Evolutionary conservation across 2,113 vertebrate species (phyloP).

Genomic region (Atlantisia rogersi): DNA sequence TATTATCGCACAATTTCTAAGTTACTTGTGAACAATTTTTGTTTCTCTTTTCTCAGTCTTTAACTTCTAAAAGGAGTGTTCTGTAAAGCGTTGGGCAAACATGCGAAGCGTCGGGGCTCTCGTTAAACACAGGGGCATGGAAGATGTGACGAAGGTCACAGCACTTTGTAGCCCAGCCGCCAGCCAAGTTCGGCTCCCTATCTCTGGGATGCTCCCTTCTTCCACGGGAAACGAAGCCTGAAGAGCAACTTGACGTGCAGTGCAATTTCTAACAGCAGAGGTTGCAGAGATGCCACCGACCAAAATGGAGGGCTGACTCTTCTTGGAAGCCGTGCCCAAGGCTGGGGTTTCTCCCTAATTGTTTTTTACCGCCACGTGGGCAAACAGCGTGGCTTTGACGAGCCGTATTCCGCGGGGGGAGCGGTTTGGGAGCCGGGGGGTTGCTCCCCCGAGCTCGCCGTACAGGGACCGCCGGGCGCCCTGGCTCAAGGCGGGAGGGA

Average conservation of each 20-base stretch:
- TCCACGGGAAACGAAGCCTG: background rate
- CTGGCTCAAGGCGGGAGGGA: background rate
- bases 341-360: accelerated
- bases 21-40: background rate
- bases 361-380: background rate
- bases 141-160: background rate
- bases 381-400: accelerated
- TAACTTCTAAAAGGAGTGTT: background rate
- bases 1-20: background rate
- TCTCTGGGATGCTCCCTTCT: background rate
- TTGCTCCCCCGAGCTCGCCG: too few relatives aligned
- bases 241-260: background rate
- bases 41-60: background rate
- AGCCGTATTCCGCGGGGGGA: too few relatives aligned
- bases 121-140: background rate
- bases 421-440: background rate
- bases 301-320: background rate
- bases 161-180: background rate
- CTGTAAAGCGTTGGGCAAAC: background rate
- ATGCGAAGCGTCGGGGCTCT: accelerated
- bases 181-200: background rate
- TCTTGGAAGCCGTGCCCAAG: background rate
- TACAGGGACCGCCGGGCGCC: background rate
- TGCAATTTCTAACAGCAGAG: background rate
- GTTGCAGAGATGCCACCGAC: background rate